Conservation (phyloP, 1,140 invertebrate species). For the Chironomus tepperi region DNA sequence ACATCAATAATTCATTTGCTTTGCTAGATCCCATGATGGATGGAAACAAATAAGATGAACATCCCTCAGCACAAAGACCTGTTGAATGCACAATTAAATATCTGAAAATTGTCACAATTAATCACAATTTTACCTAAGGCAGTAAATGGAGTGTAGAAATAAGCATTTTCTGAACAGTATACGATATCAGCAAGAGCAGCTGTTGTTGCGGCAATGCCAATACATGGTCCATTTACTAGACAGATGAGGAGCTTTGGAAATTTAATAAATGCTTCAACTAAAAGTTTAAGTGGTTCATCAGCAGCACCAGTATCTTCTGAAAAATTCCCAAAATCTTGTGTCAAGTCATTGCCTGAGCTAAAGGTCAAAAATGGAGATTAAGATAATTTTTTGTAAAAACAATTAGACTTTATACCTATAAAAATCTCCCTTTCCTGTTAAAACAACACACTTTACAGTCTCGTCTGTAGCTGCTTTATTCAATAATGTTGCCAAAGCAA, state of each 20-base stretch:
- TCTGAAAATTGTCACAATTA: not conserved
- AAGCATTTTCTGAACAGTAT: constrained; percentile 80
- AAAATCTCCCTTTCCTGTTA: constrained; percentile 30
- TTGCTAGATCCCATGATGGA: constrained; percentile 64
- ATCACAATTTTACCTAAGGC: constrained; percentile 44
- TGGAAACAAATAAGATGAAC: constrained; percentile 77
- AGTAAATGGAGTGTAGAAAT: constrained; percentile 79
- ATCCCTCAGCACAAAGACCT: constrained; percentile 70
- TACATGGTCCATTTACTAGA: constrained; percentile 87
- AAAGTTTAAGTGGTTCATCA: constrained; percentile 45
- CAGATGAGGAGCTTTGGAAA: constrained; percentile 85
- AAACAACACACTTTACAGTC: constrained; percentile 29
- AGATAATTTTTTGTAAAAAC: constrained; percentile 52
- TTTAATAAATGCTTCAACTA: constrained; percentile 70
- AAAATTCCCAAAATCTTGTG: constrained; percentile 26
- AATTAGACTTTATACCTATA: constrained; percentile 54
- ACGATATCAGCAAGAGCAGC: constrained; percentile 81
- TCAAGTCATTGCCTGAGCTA: constrained; percentile 87
- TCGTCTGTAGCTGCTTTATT: constrained; percentile 30
- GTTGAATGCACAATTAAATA: not conserved
- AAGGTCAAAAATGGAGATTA: constrained; percentile 58
- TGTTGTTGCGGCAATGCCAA: constrained; percentile 80
- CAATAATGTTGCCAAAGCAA: constrained; percentile 32
- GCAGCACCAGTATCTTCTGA: constrained; percentile 23
- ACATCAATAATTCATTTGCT: constrained; percentile 71